Evolutionary conservation across 2,888 invertebrate genomes (phyloP), one percentile per base, ranked within the genome.

Genomic region (Boloria selene): DNA sequence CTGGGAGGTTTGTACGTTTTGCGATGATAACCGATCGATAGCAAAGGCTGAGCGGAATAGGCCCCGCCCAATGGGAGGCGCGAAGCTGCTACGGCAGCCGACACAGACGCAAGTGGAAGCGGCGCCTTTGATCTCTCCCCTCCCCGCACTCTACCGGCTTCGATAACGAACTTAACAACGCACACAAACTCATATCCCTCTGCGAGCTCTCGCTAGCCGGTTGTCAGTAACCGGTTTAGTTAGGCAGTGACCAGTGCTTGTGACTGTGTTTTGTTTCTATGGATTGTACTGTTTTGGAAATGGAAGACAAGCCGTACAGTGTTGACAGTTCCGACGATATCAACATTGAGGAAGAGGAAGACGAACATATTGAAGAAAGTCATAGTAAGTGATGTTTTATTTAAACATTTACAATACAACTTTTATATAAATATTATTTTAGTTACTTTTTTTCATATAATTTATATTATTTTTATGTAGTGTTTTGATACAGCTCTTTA

Each of bases 321-420:
- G 90, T 90, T 82, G 92, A 91, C 72, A 91, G 91, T 86, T 92
- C 88, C 45, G 92, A 92, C 77, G 92, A 92, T 83, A 88, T 92
- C 70, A 90, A 92, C 76, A 89, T 92, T 53, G 92, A 92, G 71
- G 90, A 90, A 69, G 90, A 90, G 62, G 91, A 90, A 74, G 90
- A 91, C 64, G 83, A 82, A 45, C 86, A 86, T 67, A 84, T 86
- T 70, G 90, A 88, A 73, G 86, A 86, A 63, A 90, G 84, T 82
- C 88, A 88, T 74, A 88, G 91, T 92, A 75, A 84, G 92, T 82
- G 60, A 69, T 65, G 52, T 49, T 47, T 54, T 74, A 18, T 64
- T 69, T 49, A 38, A 38, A 55, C 51, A 49, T 31, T 75, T 13
- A 51, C 38, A 50, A 70, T 63, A 54, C 69, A 65, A 67, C 65